Evolutionary conservation across 1,140 invertebrate genomes (phyloP).

Genomic region (Sitophilus oryzae): DNA sequence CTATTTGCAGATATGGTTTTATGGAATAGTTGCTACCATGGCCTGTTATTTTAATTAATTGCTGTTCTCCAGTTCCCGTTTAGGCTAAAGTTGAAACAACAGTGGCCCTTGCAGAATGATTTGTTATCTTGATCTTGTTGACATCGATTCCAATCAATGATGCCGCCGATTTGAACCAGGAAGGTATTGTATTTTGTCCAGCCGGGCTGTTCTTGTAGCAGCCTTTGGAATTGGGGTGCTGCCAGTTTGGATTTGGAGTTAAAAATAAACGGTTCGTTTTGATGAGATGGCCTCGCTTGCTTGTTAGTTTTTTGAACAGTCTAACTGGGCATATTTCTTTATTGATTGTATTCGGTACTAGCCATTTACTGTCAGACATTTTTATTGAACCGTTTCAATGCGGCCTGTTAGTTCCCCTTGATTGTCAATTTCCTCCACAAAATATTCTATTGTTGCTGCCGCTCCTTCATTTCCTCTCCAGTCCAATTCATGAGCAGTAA

Average conservation of each 20-base stretch:
- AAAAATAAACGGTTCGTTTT: slow-evolving; percentile 13
- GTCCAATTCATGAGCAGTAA: slow-evolving; percentile 15
- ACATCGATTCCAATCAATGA: not conserved
- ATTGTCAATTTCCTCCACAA: slow-evolving; percentile 16
- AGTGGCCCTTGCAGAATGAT: slow-evolving; percentile 16
- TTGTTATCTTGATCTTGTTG: slow-evolving; percentile 17
- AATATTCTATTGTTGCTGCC: slow-evolving; percentile 10
- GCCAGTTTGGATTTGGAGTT: slow-evolving; percentile 16
- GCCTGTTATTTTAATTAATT: slow-evolving; percentile 27
- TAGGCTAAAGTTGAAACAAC: slow-evolving; percentile 22
- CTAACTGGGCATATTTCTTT: slow-evolving; percentile 10
- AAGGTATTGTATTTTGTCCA: slow-evolving; percentile 12
- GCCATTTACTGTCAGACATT: not conserved
- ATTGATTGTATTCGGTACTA: slow-evolving; percentile 6
- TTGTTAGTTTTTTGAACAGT: slow-evolving; percentile 7
- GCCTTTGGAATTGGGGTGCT: not conserved
- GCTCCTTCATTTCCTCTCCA: slow-evolving; percentile 11
- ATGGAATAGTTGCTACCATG: slow-evolving; percentile 24
- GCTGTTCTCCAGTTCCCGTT: slow-evolving; percentile 23
- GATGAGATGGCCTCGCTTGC: slow-evolving; percentile 3
- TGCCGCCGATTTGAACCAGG: slow-evolving; percentile 9
- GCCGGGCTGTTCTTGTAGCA: slow-evolving; percentile 14
- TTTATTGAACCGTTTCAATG: not conserved
- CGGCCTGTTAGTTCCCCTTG: not conserved
- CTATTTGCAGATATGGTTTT: slow-evolving; percentile 26